Conservation (phyloP, 1,140 invertebrate species). For the Drosophila guanche region DNA sequence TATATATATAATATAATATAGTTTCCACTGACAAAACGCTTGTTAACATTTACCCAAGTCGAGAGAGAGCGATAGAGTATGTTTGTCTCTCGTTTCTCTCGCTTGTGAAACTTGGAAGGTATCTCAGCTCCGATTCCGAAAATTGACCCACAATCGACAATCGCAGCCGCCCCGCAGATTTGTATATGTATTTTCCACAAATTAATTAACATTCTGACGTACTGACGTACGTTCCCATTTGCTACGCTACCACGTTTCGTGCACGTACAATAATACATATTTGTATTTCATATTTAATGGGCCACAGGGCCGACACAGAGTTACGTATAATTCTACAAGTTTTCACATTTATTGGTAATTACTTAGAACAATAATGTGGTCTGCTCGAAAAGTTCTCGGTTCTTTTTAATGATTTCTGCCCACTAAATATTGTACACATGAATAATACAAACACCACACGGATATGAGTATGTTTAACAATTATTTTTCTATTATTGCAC, state of each 20-base stretch:
- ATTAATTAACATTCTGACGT: conserved; percentile 39
- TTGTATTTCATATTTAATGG: conserved; percentile 41
- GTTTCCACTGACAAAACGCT: conserved; percentile 62
- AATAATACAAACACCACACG: conserved; percentile 45
- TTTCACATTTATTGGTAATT: conserved; percentile 34
- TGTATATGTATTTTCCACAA: conserved; percentile 28
- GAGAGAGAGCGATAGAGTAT: neutral
- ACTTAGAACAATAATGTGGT: conserved; percentile 16
- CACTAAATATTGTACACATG: conserved; percentile 27
- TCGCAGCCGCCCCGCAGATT: conserved; percentile 14
- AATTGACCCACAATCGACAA: conserved; percentile 67
- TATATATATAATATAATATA: conserved; percentile 55
- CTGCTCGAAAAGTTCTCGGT: conserved; percentile 36
- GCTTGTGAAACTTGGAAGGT: conserved; percentile 40
- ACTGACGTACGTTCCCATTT: neutral
- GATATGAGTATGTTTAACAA: conserved; percentile 35
- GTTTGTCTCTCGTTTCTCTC: neutral
- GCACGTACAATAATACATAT: neutral
- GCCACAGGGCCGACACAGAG: conserved; percentile 17
- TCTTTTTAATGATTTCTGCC: conserved; percentile 13
- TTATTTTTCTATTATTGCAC: conserved; percentile 42
- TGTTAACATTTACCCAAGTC: conserved; percentile 62
- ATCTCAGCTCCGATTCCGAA: conserved; percentile 48
- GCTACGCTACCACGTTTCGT: conserved; percentile 13
- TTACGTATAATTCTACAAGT: conserved; percentile 41